Conservation (phyloP, 2,888 invertebrate species). For the Drosophila glabriapex region DNA sequence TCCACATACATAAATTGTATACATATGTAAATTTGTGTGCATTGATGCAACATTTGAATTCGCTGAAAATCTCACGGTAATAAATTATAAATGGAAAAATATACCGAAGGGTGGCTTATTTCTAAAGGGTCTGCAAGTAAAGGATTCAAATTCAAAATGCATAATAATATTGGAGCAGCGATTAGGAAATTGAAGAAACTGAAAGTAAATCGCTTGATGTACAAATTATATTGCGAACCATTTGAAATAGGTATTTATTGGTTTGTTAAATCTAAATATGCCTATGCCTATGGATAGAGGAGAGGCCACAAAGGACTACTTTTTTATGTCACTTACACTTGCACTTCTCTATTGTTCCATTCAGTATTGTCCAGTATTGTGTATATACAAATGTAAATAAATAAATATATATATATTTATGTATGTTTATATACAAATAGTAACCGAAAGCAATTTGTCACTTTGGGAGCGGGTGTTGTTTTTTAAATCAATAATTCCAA, state of each 20-base stretch:
- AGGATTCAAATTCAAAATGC: not conserved
- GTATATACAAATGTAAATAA: not conserved
- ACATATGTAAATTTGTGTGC: not conserved
- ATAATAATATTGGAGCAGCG: not conserved
- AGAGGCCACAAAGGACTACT: not conserved
- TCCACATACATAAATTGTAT: not conserved
- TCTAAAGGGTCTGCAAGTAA: not conserved
- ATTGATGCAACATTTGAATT: not conserved
- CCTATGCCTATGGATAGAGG: not conserved
- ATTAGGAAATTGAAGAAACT: not conserved
- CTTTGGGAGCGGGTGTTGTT: constrained; percentile 2
- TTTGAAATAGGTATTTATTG: not conserved
- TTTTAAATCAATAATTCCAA: constrained; percentile 7
- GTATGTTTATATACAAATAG: not conserved
- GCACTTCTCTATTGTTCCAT: not conserved
- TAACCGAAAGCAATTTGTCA: constrained; percentile 6
- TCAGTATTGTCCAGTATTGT: not conserved
- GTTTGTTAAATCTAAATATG: not conserved
- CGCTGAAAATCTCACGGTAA: not conserved
- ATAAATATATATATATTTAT: not conserved
- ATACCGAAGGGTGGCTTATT: not conserved
- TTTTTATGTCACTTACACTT: not conserved
- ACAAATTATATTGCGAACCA: not conserved
- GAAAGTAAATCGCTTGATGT: not conserved
- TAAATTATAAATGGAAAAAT: not conserved